Conservation (phyloP, 2,797 vertebrate species). For the Scyliorhinus canicula region DNA sequence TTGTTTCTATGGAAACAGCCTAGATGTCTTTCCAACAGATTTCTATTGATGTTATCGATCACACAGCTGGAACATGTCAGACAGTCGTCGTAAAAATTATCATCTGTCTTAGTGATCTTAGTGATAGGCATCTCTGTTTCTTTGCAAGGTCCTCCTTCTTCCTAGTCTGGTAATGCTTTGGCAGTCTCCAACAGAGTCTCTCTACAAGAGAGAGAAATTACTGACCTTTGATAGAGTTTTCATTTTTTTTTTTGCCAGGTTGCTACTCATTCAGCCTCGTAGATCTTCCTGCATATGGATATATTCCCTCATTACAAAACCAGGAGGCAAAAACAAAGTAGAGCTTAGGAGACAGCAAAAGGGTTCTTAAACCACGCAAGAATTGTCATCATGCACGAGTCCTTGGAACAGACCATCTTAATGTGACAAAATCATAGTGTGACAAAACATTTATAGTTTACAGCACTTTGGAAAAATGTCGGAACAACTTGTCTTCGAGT, state of each 20-base stretch:
- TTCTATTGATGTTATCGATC: conserved; percentile 33
- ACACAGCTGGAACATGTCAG: conserved; percentile 30
- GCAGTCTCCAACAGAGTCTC: neutral
- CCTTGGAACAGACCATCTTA: neutral
- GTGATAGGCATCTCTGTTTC: conserved; percentile 24
- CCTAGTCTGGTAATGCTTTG: neutral
- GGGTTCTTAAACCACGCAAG: neutral
- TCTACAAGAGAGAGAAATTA: neutral
- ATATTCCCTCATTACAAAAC: neutral
- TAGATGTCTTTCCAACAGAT: conserved; percentile 16
- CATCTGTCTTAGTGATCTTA: neutral
- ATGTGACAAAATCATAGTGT: neutral
- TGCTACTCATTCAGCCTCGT: neutral
- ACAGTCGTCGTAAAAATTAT: conserved; percentile 11
- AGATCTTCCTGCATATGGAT: neutral
- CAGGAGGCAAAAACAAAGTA: neutral
- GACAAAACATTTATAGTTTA: neutral
- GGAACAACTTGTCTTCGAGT: neutral
- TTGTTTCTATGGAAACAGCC: conserved; percentile 24
- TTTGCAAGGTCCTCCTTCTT: conserved; percentile 4
- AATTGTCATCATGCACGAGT: neutral
- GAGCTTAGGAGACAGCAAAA: neutral
- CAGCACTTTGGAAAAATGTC: neutral
- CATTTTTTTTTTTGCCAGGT: neutral
- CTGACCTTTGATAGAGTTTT: neutral